Percentiles rank a stretch among this genome's conserved stretches.
phyloP scores from a whole-genome alignment of 2,797 vertebrate genomes.

The Epinephelus awoara region DNA sequence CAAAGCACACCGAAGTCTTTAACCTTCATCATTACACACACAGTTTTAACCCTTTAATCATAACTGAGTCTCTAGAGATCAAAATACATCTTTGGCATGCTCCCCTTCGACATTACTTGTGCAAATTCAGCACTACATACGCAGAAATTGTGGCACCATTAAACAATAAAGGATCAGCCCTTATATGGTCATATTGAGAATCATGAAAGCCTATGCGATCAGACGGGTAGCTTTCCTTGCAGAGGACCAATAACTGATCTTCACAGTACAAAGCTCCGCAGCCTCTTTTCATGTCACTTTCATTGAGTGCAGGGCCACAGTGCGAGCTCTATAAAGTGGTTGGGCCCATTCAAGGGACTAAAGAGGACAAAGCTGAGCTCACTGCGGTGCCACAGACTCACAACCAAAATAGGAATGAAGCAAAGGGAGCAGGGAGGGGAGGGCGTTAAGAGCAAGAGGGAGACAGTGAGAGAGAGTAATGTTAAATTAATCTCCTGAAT shows the following conservation, averaged over 20 bases:
- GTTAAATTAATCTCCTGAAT: conserved; percentile 64
- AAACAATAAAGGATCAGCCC: conserved; percentile 52
- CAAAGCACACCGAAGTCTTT: background rate
- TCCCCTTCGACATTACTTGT: conserved; percentile 7
- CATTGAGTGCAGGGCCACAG: conserved; percentile 82
- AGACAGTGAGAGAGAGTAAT: conserved; percentile 20
- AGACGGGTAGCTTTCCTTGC: conserved; percentile 79
- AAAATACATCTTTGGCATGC: conserved; percentile 22
- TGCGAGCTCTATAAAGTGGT: conserved; percentile 82
- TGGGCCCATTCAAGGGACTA: conserved; percentile 80
- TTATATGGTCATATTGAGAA: conserved; percentile 75
- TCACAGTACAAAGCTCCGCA: conserved; percentile 87
- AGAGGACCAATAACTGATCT: conserved; percentile 85
- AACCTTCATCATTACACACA: conserved; percentile 5
- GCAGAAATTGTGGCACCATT: conserved; percentile 38
- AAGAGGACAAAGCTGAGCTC: conserved; percentile 85
- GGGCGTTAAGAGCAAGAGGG: conserved; percentile 21
- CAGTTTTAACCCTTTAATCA: conserved; percentile 26
- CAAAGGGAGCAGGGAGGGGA: conserved; percentile 56
- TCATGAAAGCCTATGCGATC: conserved; percentile 85
- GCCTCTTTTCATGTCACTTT: conserved; percentile 89
- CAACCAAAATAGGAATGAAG: conserved; percentile 81
- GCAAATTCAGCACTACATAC: conserved; percentile 41
- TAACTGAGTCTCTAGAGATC: conserved; percentile 5
- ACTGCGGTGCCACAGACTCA: conserved; percentile 69